phyloP scores from a whole-genome alignment of 2,797 vertebrate species.

The Danio kyathit region DNA sequence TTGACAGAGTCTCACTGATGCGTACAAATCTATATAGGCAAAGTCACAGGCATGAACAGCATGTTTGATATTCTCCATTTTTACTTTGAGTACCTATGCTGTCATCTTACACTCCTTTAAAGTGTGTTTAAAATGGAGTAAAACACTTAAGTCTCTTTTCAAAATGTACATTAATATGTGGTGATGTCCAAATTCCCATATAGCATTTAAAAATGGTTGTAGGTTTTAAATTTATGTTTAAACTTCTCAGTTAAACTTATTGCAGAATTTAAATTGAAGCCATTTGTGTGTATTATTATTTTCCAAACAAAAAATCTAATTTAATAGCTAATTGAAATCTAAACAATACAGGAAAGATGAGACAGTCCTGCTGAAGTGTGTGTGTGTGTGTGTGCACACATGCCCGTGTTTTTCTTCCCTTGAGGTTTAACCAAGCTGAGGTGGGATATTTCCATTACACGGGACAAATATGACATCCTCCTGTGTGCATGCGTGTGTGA shows the following conservation, averaged over 20 bases:
- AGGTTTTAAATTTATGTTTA: neutral
- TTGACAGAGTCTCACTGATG: neutral
- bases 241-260: neutral
- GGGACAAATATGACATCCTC: slow-evolving; percentile 32
- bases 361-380: neutral
- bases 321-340: neutral
- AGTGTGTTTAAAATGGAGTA: too few species aligned
- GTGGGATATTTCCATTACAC: slow-evolving; percentile 46
- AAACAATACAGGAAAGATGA: neutral
- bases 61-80: neutral
- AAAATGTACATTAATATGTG: neutral
- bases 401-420: neutral
- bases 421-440: slow-evolving; percentile 13
- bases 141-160: neutral
- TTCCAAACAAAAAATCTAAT: neutral
- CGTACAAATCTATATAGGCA: neutral
- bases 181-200: neutral
- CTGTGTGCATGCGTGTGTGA: slow-evolving; percentile 26
- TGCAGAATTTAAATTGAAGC: neutral
- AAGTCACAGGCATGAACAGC: too few species aligned
- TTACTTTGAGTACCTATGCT: neutral
- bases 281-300: neutral
- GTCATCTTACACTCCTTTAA: neutral
- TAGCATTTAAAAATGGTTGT: neutral
- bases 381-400: too few species aligned